Base-by-base conservation (phyloP, 2,113 vertebrate species). In the Otolemur garnettii region DNA sequence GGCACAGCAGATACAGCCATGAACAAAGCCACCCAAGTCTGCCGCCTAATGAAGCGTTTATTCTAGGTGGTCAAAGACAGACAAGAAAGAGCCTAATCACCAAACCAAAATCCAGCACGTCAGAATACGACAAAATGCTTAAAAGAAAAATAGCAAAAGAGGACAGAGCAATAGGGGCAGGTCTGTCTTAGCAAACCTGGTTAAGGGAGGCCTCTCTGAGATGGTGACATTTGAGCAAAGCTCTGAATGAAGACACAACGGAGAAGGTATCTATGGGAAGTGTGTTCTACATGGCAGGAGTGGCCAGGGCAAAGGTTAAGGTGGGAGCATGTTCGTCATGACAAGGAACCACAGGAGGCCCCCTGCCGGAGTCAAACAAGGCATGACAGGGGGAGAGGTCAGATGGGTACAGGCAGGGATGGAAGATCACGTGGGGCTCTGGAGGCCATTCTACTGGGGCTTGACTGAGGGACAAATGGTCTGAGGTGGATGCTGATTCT, bases 361-460 rank as follows among this genome's bases (percentile, higher is more conserved):
- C 1, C 0, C 6, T 60, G 22, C 35, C 78, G 22, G 17, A 13
- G 1, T 45, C 14, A n/a, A 60, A 38, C 6, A 22, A 33, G 33
- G 15, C 17, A 3, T 33, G 62, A 21, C 14, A 71, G 72, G 45
- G 11, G 38, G 42, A 4, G 7, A 64, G 30, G 62, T 72, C 15
- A 30, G 26, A 85, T 42, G 15, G 55, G 5, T 12, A n/a, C 13
- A 7, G 7, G 14, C 6, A 33, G 69, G 30, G 38, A 87, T 8
- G 35, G 28, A 7, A 24, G 12, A 45, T 21, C 14, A 1, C 0
- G 0, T 0, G 19, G 30, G n/a, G 53, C 53, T 11, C 77, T 38
- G 2, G 2, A 26, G n/a, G 5, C 8, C 57, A 42, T 5, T 71
- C 42, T 18, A 68, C 17, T 26, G 4, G n/a, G 12, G 35, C n/a